These are phyloP conservation scores for Sarcophaga subvicina DNA, from an alignment of 2,888 invertebrate species.

Conservation along the genomic window DNA sequence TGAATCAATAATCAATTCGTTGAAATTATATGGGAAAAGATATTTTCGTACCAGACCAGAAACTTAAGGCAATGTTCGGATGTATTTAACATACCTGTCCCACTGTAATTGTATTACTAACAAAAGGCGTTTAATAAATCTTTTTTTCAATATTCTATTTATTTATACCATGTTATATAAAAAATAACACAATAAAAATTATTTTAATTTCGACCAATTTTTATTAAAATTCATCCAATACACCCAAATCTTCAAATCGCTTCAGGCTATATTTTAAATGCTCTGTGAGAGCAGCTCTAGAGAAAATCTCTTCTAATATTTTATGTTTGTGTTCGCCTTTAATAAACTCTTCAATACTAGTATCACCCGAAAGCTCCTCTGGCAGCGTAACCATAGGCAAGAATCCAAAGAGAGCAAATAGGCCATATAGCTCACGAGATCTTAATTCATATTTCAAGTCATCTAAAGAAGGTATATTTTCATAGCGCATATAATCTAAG, in stretches of 20 bases:
- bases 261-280: slow-evolving; percentile 75
- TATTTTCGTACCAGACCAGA: no score
- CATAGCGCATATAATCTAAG: slow-evolving; percentile 74
- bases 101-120: no score
- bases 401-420: slow-evolving; percentile 76
- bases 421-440: slow-evolving; percentile 76
- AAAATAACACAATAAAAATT: no score
- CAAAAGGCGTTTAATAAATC: no score
- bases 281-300: slow-evolving; percentile 73
- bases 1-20: no score
- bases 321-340: slow-evolving; percentile 70
- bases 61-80: no score
- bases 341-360: slow-evolving; percentile 73
- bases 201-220: no score
- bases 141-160: no score
- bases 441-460: slow-evolving; percentile 75
- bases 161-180: no score
- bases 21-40: no score
- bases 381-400: slow-evolving; percentile 76
- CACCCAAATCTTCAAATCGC: slow-evolving; percentile 75
- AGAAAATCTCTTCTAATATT: slow-evolving; percentile 73
- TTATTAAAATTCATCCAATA: slow-evolving; percentile 74
- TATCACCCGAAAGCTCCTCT: slow-evolving; percentile 73
- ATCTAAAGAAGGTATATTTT: slow-evolving; percentile 74
- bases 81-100: no score